Conservation (phyloP, 1,140 invertebrate genomes). For the Drosophila nasuta region DNA sequence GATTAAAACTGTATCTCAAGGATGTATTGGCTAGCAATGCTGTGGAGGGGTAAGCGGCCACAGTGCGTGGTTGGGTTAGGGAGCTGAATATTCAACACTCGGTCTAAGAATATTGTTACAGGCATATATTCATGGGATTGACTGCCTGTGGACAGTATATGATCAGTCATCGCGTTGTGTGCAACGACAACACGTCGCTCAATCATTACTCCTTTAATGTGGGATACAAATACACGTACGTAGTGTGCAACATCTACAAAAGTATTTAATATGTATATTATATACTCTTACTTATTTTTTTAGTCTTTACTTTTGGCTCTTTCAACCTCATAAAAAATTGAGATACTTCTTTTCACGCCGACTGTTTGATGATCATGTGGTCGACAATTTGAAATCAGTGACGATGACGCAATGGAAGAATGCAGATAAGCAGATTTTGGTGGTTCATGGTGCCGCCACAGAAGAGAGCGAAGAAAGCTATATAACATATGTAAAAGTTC, state of each 20-base stretch:
- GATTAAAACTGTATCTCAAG: constrained; percentile 87
- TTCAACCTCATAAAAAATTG: constrained; percentile 78
- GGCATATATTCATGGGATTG: constrained; percentile 96
- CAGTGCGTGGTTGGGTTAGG: neutral
- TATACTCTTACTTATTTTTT: neutral
- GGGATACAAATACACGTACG: constrained; percentile 84
- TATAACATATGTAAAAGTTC: constrained; percentile 84
- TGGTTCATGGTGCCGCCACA: constrained; percentile 86
- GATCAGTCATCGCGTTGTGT: constrained; percentile 91
- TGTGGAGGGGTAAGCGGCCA: constrained; percentile 74
- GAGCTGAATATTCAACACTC: neutral
- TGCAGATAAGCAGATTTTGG: constrained; percentile 86
- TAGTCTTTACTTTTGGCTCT: constrained; percentile 83
- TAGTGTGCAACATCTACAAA: neutral
- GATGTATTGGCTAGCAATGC: constrained; percentile 86
- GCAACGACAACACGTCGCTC: constrained; percentile 85
- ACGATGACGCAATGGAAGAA: constrained; percentile 87
- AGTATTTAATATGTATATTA: too few species aligned
- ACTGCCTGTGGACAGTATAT: constrained; percentile 96
- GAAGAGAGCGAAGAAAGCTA: constrained; percentile 84
- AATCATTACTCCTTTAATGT: constrained; percentile 82
- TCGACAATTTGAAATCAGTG: constrained; percentile 86
- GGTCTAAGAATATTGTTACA: constrained; percentile 72
- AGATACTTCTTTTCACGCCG: constrained; percentile 84
- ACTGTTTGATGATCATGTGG: constrained; percentile 87